Evolutionary conservation across 2,888 invertebrate species (phyloP), one percentile per base, ranked within the genome.

Genomic region (Hedya salicella): DNA sequence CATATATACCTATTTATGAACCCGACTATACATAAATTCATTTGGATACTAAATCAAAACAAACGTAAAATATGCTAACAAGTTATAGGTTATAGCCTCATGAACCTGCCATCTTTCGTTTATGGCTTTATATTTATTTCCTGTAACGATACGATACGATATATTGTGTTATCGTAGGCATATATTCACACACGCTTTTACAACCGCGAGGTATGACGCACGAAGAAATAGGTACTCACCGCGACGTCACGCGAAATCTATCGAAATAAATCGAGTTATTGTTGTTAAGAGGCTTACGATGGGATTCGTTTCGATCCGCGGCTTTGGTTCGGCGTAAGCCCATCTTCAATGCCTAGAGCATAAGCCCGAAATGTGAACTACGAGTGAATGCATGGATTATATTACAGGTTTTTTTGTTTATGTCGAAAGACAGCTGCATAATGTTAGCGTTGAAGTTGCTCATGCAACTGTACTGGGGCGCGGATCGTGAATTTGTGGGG

Each of bases 211-310:
- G 14, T 39, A 36, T 42, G 61, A 61, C 30, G 39, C 21, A 40
- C 60, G n/a, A 52, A 25, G 40, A 44, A 9, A n/a, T 53, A 44
- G 52, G 16, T 39, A 30, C 14, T 30, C 14, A 42, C 36, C 50
- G 16, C 54, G 48, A 48, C 54, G 32, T 61, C 54, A 61, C 44
- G 32, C 66, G 36, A 52, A 56, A 57, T 59, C 57, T 52, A 25
- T 46, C 17, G 52, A 59, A 65, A 57, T 64, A 64, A 64, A 64
- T 64, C 50, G 64, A 57, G 57, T 64, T 64, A 56, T 63, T 57
- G 57, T 59, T 60, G 59, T 66, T 66, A 66, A 65, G 59, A 52
- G 59, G 64, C 65, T 59, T 65, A 59, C 21, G 16, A 39, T 3
- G 19, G 25, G 42, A 60, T 60, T 52, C 36, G 25, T 52, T 42